Base-by-base conservation (phyloP, 2,797 vertebrate species). In the Lacerta agilis region DNA sequence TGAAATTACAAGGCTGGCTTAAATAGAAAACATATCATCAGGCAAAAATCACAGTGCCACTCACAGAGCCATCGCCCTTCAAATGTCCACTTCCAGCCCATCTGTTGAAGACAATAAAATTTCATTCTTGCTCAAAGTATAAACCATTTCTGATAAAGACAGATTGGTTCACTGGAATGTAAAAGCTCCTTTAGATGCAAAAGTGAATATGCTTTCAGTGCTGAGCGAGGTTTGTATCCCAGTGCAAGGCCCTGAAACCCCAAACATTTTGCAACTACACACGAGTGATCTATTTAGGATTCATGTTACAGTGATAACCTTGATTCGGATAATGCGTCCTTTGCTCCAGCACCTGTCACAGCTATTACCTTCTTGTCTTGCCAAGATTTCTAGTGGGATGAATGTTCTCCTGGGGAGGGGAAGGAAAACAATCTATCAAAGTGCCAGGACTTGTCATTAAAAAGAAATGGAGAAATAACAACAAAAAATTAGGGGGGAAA, bases 31-130 rank as follows among this genome's bases (percentile, higher is more conserved):
- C 90, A 82, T n/a, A 94, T 93, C 84, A 92, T 86, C 79, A 79
- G 64, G 33, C 45, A 33, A 86, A 92, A 93, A 71, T 82, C 76
- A 77, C 87, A 91, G 92, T 89, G 86, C 82, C 91, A 86, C 83
- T 86, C 91, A 87, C 91, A 92, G 76, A 73, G 87, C 55, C 88
- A 91, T 90, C 85, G 91, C 90, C 91, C 87, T 93, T 91, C 90
- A 92, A 83, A 95, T 92, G 90, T 94, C 89, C 89, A 93, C 93
- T 95, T 93, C 90, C 90, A 94, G 90, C 36, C 91, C 86, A 94
- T 92, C 89, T 92, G 92, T 81, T 90, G 49, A 64, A 92, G 71
- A 90, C 82, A 92, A 92, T 90, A 92, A 94, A 95, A 94, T 94
- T 90, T 88, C 29, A 66, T 91, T 90, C 69, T 66, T 90, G 67